phyloP scores from a whole-genome alignment of 2,797 vertebrate genomes.

The Falco rusticolus region DNA sequence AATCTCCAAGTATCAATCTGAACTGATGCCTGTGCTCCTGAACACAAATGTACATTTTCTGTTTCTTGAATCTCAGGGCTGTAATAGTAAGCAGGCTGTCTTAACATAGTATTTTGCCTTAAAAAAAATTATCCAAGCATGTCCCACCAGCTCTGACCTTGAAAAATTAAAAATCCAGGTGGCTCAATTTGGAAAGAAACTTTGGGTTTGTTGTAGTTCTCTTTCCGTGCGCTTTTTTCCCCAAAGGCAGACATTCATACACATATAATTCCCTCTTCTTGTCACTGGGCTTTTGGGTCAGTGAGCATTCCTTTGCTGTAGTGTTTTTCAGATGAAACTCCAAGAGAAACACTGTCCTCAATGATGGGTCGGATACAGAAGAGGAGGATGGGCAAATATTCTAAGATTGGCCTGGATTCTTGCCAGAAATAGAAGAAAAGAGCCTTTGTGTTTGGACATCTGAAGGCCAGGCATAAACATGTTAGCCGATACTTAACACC shows the following conservation, averaged over 20 bases:
- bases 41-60: conserved; percentile 1
- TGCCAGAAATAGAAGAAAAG: conserved; percentile 81
- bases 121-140: neutral
- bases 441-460: conserved; percentile 82
- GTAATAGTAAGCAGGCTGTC: neutral
- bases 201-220: conserved; percentile 63
- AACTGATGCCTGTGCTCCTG: conserved; percentile 18
- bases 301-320: conserved; percentile 78
- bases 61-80: conserved; percentile 26
- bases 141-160: neutral
- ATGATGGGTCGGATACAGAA: conserved; percentile 75
- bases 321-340: conserved; percentile 79
- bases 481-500: conserved; percentile 84
- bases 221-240: conserved; percentile 32
- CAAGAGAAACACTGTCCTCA: conserved; percentile 80
- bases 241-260: conserved; percentile 67
- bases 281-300: conserved; percentile 80
- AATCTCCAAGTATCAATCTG: conserved; percentile 59
- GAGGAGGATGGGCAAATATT: conserved; percentile 75
- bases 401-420: conserved; percentile 82
- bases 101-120: neutral
- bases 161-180: conserved; percentile 44
- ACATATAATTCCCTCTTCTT: conserved; percentile 72
- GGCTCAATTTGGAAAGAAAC: conserved; percentile 55
- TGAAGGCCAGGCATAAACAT: conserved; percentile 82